phyloP scores from a whole-genome alignment of 2,888 invertebrate species.

The Globia sparganii region DNA sequence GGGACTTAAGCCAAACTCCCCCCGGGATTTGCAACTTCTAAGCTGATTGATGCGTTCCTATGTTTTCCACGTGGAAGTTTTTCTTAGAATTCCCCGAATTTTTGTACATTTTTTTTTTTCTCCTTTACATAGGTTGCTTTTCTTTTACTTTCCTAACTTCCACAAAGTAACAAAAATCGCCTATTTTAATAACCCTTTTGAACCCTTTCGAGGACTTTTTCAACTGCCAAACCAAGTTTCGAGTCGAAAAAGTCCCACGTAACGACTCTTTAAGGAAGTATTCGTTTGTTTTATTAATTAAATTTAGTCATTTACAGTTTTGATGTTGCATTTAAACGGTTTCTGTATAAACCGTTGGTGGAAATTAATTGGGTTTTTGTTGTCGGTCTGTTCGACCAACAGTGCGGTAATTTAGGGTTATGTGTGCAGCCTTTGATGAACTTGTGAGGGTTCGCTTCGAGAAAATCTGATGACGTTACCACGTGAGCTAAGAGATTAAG shows the following conservation, averaged over 20 bases:
- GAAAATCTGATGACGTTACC: conserved; percentile 28
- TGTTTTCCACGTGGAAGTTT: conserved; percentile 54
- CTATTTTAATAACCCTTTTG: conserved; percentile 64
- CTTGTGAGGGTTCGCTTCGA: conserved; percentile 49
- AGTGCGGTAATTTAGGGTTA: conserved; percentile 70
- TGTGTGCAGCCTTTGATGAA: conserved; percentile 63
- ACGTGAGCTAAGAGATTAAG: conserved; percentile 41
- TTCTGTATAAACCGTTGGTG: conserved; percentile 60
- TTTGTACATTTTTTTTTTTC: conserved; percentile 27
- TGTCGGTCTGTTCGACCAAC: conserved; percentile 56
- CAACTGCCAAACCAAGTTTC: conserved; percentile 61
- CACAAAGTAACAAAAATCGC: conserved; percentile 56
- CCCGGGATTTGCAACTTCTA: conserved; percentile 25
- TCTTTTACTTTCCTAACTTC: conserved; percentile 54
- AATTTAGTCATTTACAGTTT: conserved; percentile 67
- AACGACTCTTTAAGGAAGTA: conserved; percentile 49
- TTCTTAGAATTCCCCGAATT: conserved; percentile 18
- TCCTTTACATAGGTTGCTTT: conserved; percentile 39
- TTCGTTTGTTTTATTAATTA: conserved; percentile 64
- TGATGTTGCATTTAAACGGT: conserved; percentile 67
- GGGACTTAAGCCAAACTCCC: not conserved
- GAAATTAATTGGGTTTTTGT: conserved; percentile 80
- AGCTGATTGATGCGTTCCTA: conserved; percentile 45
- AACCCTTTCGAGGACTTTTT: conserved; percentile 58
- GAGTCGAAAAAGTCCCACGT: conserved; percentile 54